These are phyloP conservation scores for Parus major DNA, from an alignment of 2,113 vertebrate species.

Conservation along the genomic window DNA sequence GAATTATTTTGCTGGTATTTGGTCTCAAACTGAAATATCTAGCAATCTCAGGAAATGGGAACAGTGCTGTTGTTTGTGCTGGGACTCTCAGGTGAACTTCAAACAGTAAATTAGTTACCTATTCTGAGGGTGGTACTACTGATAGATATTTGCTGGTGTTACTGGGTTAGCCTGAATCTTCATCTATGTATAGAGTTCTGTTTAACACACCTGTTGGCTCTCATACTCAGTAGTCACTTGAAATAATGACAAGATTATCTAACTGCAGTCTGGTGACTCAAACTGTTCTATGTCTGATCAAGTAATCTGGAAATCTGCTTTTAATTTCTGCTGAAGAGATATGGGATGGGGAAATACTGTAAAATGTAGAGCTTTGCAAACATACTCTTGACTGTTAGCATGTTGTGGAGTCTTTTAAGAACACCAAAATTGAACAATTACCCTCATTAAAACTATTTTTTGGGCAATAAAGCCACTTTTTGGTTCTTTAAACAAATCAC, in stretches of 20 bases:
- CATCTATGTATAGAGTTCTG: neutral
- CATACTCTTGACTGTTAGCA: neutral
- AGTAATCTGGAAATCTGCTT: neutral
- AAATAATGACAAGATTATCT: neutral
- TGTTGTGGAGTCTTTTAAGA: neutral
- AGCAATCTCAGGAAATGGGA: neutral
- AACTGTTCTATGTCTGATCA: neutral
- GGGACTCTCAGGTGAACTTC: neutral
- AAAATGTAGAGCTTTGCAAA: neutral
- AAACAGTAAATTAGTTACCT: neutral
- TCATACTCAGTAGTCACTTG: neutral
- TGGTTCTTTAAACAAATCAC: neutral
- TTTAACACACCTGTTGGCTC: neutral
- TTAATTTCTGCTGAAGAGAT: neutral
- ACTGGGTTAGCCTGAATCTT: neutral
- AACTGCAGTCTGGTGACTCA: neutral
- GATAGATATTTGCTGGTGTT: neutral
- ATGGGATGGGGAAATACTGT: neutral
- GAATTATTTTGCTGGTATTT: neutral
- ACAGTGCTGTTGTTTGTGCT: neutral
- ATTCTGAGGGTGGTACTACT: neutral
- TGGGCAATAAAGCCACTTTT: neutral
- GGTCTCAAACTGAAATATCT: neutral
- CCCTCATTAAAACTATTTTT: neutral
- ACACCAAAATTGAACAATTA: neutral